Base-by-base conservation (phyloP, 2,797 vertebrate genomes). In the Lindbergichthys nudifrons region DNA sequence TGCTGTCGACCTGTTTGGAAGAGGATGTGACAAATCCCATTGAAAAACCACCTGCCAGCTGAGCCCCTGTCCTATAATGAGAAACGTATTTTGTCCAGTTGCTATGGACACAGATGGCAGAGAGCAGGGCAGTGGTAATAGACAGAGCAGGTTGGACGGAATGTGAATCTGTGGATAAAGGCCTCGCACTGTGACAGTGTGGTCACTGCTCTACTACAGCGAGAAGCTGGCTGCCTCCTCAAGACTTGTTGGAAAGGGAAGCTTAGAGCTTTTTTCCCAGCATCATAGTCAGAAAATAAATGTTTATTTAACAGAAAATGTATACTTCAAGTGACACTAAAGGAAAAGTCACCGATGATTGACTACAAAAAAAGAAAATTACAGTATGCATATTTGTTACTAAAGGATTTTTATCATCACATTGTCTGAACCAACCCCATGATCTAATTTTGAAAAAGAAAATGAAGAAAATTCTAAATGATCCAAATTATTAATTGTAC, bases 1-100 rank as follows among this genome's bases (percentile, higher is more conserved):
- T 36, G 58, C 52, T 7, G 65, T 53, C 30, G 51, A 70, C 78
- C 75, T 66, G 51, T 77, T 75, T 61, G 65, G 41, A 61, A 69
- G 23, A 79, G 62, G 50, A 73, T 73, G 64, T 79, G 80, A 89
- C 79, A 81, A 77, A 82, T 51, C 62, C 73, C 64, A 71, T 45
- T 56, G 77, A 73, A 66, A 36, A 80, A 73, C 74, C 82, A 81
- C 54, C 85, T 66, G 81, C 81, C 87, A 81, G 84, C 84, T 89
- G 88, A 90, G 79, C 70, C 76, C 59, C 51, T 42, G 63, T 75
- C 77, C 83, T 79, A 83, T 85, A 83, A 89, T 88, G 80, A 83
- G 83, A 63, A 43, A 79, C 75, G 66, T 54, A 81, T 82, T 89
- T 67, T 62, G 70, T 82, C 75, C 69, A 46, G 84, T 89, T 87